phyloP scores from a whole-genome alignment of 1,140 invertebrate genomes.

The Propsilocerus akamusi region DNA sequence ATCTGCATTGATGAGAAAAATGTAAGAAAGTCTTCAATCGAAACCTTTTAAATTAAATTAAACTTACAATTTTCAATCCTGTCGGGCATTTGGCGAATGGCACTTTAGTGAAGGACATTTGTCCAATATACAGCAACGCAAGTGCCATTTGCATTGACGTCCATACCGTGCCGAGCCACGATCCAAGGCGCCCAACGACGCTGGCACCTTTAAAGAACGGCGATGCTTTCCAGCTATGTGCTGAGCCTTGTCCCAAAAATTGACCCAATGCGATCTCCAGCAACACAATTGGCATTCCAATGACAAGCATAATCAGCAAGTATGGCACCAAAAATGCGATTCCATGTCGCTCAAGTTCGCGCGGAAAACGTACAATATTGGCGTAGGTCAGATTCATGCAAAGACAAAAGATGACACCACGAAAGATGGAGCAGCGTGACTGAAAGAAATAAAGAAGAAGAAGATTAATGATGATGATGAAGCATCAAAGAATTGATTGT shows the following conservation, averaged over 20 bases:
- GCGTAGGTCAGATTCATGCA: slow-evolving; percentile 23
- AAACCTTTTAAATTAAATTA: slow-evolving; percentile 11
- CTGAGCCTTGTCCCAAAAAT: slow-evolving; percentile 23
- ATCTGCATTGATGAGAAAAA: not conserved
- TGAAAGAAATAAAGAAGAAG: slow-evolving; percentile 11
- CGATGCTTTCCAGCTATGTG: slow-evolving; percentile 23
- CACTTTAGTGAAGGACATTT: slow-evolving; percentile 15
- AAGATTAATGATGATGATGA: not conserved
- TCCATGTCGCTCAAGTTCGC: slow-evolving; percentile 21
- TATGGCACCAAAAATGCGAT: slow-evolving; percentile 22
- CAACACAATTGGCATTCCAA: slow-evolving; percentile 22
- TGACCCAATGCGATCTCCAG: slow-evolving; percentile 23
- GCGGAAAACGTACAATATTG: slow-evolving; percentile 23
- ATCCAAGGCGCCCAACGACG: slow-evolving; percentile 22
- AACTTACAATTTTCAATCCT: slow-evolving; percentile 12
- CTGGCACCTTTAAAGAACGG: slow-evolving; percentile 24
- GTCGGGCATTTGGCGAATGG: slow-evolving; percentile 20
- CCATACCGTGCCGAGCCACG: slow-evolving; percentile 22
- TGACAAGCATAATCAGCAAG: slow-evolving; percentile 21
- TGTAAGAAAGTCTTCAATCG: slow-evolving; percentile 9
- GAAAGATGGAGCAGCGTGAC: slow-evolving; percentile 25
- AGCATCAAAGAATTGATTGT: not conserved
- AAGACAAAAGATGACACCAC: slow-evolving; percentile 21
- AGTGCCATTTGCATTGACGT: slow-evolving; percentile 21
- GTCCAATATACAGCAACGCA: slow-evolving; percentile 20